Percentiles rank a stretch among this genome's conserved stretches.
Evolutionary conservation across 2,113 vertebrate species (phyloP).

Genomic region (Todiramphus chloris): DNA sequence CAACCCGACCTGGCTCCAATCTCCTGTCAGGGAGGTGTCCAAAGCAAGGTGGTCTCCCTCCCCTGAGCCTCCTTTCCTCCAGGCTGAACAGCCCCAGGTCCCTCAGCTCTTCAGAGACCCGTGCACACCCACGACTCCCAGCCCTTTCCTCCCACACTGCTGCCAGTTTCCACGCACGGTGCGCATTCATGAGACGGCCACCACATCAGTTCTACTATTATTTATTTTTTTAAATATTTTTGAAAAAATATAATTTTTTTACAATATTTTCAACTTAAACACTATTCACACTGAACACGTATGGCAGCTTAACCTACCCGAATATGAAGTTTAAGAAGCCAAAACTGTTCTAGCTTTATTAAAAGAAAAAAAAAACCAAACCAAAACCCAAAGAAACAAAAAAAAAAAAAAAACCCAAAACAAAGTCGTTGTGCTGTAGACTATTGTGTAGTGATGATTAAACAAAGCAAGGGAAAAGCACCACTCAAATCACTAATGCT

Average conservation of each 20-base stretch:
- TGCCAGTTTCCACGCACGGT: background rate
- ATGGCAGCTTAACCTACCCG: conserved; percentile 83
- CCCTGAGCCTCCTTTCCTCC: background rate
- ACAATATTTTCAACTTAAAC: conserved; percentile 91
- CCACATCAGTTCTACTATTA: conserved; percentile 83
- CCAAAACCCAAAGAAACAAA: background rate
- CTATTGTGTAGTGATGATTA: conserved; percentile 79
- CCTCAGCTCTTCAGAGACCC: no score
- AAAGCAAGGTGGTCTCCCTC: background rate
- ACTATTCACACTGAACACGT: conserved; percentile 88
- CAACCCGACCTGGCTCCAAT: no score
- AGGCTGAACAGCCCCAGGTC: background rate
- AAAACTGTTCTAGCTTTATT: conserved; percentile 83
- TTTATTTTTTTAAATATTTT: conserved; percentile 96
- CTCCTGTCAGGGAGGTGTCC: no score
- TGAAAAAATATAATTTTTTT: conserved; percentile 91
- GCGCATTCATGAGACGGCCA: conserved; percentile 56
- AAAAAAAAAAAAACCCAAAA: background rate
- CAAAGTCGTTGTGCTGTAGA: conserved; percentile 79
- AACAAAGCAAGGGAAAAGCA: conserved; percentile 81
- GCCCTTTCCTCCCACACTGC: background rate
- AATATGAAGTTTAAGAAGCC: conserved; percentile 83
- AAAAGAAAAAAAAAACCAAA: conserved; percentile 64
- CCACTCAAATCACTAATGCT: conserved; percentile 75
- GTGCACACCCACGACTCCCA: background rate